phyloP scores from a whole-genome alignment of 2,797 vertebrate genomes.

The Okamejei kenojei region DNA sequence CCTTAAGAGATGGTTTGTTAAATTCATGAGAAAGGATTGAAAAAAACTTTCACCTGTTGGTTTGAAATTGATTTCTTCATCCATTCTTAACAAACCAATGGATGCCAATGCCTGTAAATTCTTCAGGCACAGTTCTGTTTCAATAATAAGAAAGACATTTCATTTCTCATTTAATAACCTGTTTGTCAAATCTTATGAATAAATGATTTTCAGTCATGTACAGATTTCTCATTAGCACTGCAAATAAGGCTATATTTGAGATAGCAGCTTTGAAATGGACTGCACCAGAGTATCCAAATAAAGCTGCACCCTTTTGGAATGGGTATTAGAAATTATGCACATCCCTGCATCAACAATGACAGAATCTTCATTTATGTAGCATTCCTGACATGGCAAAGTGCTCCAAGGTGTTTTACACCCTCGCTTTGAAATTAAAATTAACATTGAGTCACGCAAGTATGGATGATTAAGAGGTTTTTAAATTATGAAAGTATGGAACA shows the following conservation, averaged over 20 bases:
- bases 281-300: not conserved
- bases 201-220: not conserved
- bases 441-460: no score
- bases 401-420: not conserved
- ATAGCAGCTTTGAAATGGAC: not conserved
- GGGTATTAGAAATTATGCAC: not conserved
- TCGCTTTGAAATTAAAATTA: no score
- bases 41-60: constrained; percentile 70
- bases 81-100: constrained; percentile 80
- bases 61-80: constrained; percentile 84
- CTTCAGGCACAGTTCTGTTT: constrained; percentile 85
- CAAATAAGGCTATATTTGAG: not conserved
- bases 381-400: constrained; percentile 18
- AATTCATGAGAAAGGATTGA: constrained; percentile 5
- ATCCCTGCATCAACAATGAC: not conserved
- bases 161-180: not conserved
- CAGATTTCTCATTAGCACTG: not conserved
- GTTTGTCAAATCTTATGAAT: not conserved
- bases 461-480: no score
- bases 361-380: no score
- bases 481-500: no score
- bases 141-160: constrained; percentile 44
- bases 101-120: constrained; percentile 87
- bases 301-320: not conserved
- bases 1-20: constrained; percentile 27